Evolutionary conservation across 1,140 invertebrate species (phyloP), one percentile per base, ranked within the genome.

Genomic region (Hermetia illucens): DNA sequence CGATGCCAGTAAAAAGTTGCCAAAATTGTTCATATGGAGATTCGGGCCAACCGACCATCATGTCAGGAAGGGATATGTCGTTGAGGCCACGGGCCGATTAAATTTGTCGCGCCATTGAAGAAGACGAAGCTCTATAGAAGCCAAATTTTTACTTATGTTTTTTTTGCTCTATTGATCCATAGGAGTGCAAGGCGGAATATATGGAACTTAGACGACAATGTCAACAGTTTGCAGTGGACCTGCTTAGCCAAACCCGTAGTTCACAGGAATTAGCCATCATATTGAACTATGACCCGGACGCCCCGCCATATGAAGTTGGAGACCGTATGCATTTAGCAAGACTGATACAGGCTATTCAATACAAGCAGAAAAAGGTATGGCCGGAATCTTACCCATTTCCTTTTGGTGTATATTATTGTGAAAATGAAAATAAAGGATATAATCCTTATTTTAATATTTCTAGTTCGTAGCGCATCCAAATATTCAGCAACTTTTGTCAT

Each of bases 391-490:
- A n/a, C n/a, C n/a, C n/a, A n/a, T n/a, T n/a, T n/a, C n/a, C 15
- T 33, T 9, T 9, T 5, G 12, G 4, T 9, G 16, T 35, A 10
- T 5, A 5, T 8, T 19, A 5, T 5, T 35, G 5, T 35, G 9
- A 35, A 10, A 5, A 20, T 15, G 12, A 19, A 19, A 19, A 19
- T 8, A 5, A 19, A 35, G 16, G 6, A 12, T 16, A 8, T 33
- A 3, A 27, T 19, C 15, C 18, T 21, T 38, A 35, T 49, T 20
- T 35, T 45, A 51, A 53, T 24, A 16, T 21, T 29, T 38, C 19
- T 61, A 86, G 82, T 93, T 93, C 55, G 86, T 94, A 17, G 77
- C 87, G n/a, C 88, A 93, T 64, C 80, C 89, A 10, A 89, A 87
- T 55, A 83, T 91, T 45, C 89, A 94, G 57, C 88, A 92, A 61